Evolutionary conservation across 2,888 invertebrate genomes (phyloP), one percentile per base, ranked within the genome.

Genomic region (Barypeithes pellucidus): DNA sequence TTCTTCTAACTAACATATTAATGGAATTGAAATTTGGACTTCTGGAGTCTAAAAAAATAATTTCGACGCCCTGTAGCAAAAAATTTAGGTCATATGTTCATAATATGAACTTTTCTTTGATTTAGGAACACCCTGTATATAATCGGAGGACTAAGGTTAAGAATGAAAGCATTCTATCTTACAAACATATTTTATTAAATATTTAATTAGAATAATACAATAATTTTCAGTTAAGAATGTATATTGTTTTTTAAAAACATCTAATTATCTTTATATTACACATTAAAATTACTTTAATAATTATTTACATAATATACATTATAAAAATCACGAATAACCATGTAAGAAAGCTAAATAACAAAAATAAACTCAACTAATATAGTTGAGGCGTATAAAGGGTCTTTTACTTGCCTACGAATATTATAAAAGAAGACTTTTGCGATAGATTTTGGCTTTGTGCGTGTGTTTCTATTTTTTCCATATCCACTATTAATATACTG

Each of bases 301-400:
- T 61, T 52, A 84, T 85, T 77, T 85, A 85, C 84, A 84, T 83
- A 84, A 83, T 83, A 81, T 84, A 84, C 84, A 84, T 81, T 80
- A 81, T 84, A 67, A 84, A 83, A 81, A 82, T 82, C 82, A 84
- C 81, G 79, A 80, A 78, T 78, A 77, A 77, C 77, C 76, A 79
- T 77, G 74, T 77, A 77, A 78, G 75, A 79, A 77, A 77, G 78
- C 77, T 78, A 74, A 67, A 79, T 80, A 81, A 81, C 76, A 80
- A 80, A 77, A 80, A 77, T 78, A 77, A 75, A 65, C 77, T 77
- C 83, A 81, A 81, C 83, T 84, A 83, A 83, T 84, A 83, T 83
- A 83, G 83, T 80, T 80, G 82, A 80, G 77, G 67, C 62, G 71
- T 73, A 76, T 75, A 39, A 62, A 54, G 67, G 69, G 67, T 50